Evolutionary conservation across 2,888 invertebrate species (phyloP).

Genomic region (Drosophila prostipennis): DNA sequence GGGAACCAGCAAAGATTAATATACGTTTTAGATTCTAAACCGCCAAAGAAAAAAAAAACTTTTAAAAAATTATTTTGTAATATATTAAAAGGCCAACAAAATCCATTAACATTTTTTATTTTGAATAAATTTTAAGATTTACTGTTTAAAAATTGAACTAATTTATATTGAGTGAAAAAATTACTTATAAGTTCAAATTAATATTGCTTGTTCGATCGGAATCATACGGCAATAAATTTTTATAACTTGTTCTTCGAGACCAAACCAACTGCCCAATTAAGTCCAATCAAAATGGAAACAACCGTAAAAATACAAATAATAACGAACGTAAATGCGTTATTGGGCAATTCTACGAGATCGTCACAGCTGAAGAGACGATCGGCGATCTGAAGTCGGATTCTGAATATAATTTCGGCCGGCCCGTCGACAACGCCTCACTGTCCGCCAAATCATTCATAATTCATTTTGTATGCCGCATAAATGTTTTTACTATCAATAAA

Average conservation of each 20-base stretch:
- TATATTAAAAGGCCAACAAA: too few species aligned
- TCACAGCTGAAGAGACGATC: constrained; percentile 16
- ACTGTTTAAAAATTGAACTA: background rate
- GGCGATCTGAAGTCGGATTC: constrained; percentile 12
- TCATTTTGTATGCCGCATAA: constrained; percentile 71
- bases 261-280: constrained; percentile 32
- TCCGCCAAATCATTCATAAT: constrained; percentile 65
- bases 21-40: too few species aligned
- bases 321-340: constrained; percentile 39
- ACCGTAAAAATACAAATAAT: constrained; percentile 43
- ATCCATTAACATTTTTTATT: too few species aligned
- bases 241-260: constrained; percentile 19
- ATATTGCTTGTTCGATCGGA: constrained; percentile 12
- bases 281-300: constrained; percentile 39
- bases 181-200: constrained; percentile 2
- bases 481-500: constrained; percentile 83
- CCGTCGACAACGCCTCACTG: constrained; percentile 32
- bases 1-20: background rate
- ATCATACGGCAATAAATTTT: constrained; percentile 20
- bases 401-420: constrained; percentile 20
- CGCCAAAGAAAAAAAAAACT: too few species aligned
- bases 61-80: too few species aligned
- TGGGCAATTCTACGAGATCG: constrained; percentile 33
- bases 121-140: too few species aligned
- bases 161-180: background rate